phyloP scores from a whole-genome alignment of 2,797 vertebrate species.

The Valencia hispanica region DNA sequence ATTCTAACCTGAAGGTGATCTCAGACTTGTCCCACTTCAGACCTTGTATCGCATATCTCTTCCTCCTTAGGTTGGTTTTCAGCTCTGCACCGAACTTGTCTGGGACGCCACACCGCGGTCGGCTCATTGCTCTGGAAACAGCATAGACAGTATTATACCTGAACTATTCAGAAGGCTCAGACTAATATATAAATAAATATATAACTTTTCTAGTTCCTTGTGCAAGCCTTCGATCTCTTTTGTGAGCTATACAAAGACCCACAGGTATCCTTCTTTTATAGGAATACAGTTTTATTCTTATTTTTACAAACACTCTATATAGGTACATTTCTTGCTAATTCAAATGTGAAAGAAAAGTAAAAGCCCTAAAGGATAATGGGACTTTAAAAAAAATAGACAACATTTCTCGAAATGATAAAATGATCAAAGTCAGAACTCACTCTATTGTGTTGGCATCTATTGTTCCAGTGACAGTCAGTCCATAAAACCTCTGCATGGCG shows the following conservation, averaged over 20 bases:
- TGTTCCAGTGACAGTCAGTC: constrained; percentile 85
- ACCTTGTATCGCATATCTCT: constrained; percentile 90
- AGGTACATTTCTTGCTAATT: not conserved
- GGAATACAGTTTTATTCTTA: not conserved
- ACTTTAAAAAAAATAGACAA: not conserved
- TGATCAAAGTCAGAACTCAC: constrained; percentile 75
- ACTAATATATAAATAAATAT: not conserved
- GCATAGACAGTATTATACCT: not conserved
- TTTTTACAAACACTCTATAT: not conserved
- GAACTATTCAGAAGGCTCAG: not conserved
- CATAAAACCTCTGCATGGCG: constrained; percentile 92
- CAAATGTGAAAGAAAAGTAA: not conserved
- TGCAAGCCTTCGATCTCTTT: too few species aligned
- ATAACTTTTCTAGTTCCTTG: too few species aligned
- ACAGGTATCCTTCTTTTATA: not conserved
- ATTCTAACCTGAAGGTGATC: constrained; percentile 89
- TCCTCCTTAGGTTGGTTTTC: constrained; percentile 91
- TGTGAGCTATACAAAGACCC: too few species aligned
- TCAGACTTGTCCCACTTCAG: constrained; percentile 91
- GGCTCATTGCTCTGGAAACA: constrained; percentile 86
- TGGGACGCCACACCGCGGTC: constrained; percentile 89
- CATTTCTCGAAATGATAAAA: not conserved
- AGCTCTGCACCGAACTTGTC: constrained; percentile 91
- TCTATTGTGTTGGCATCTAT: constrained; percentile 83
- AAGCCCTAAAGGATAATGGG: not conserved